Base-by-base conservation (phyloP, 2,888 invertebrate genomes). In the Stomorhina lunata region DNA sequence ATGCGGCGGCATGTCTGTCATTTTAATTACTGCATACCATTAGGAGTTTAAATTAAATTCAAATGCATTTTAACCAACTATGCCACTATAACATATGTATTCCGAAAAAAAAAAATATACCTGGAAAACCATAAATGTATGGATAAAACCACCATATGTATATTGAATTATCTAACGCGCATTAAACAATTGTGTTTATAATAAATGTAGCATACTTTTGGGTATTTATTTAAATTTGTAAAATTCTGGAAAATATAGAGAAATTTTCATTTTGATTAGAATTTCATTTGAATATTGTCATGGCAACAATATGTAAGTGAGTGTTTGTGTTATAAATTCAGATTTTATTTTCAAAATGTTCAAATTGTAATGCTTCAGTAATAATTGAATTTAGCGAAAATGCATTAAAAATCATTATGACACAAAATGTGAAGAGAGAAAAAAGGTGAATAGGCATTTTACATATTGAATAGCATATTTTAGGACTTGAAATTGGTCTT, bases 321-420 rank as follows among this genome's bases (percentile, higher is more conserved):
- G 9, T 9, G 32, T 43, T 2, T n/a, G 17, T 15, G 2, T 40
- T 40, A 40, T 40, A 69, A 50, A 22, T 66, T 66, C 4, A 34
- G 50, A 66, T 34, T 32, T 40, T 55, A 5, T 55, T n/a, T 57
- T 22, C 45, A 32, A 71, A 4, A 32, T 57, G 22, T 32, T 34
- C 15, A 2, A 25, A 63, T 40, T n/a, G 29, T 29, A 27, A 20
- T 59, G 71, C 34, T 61, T 29, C 12, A 50, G 27, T 50, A 29
- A 20, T 63, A 73, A 40, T 40, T 73, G 25, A 73, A 59, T 71
- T 48, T 48, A 71, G 45, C 22, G 48, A 71, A 71, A n/a, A 59
- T 71, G 55, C 20, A 32, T 40, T 15, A 59, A 71, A n/a, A 48
- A 45, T 5, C 12, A 71, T 71, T 71, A 32, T 17, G n/a, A 4